Conservation (phyloP, 2,113 vertebrate species). For the Thamnaconus septentrionalis region DNA sequence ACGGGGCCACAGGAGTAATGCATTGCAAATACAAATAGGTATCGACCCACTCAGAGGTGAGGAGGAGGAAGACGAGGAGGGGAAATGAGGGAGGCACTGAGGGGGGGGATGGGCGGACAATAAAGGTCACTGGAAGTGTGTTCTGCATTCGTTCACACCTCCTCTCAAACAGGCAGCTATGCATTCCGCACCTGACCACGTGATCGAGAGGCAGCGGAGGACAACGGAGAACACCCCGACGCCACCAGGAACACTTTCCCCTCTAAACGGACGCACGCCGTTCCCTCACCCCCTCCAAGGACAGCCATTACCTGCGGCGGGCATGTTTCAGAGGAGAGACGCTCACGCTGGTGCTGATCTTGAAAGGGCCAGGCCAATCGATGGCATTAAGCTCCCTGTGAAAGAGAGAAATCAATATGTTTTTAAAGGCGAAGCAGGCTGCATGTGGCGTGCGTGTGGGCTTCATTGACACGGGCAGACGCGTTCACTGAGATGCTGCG, state of each 20-base stretch:
- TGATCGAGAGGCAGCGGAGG: constrained; percentile 25
- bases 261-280: constrained; percentile 65
- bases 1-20: constrained; percentile 49
- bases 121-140: constrained; percentile 69
- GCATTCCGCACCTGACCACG: constrained; percentile 49
- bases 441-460: constrained; percentile 65
- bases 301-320: constrained; percentile 76
- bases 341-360: constrained; percentile 77
- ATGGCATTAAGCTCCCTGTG: constrained; percentile 78
- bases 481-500: constrained; percentile 47
- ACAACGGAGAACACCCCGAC: constrained; percentile 39
- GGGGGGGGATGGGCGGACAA: constrained; percentile 19
- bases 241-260: constrained; percentile 63
- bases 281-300: constrained; percentile 66
- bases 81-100: background rate
- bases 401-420: constrained; percentile 79
- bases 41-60: constrained; percentile 60
- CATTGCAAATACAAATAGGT: constrained; percentile 69
- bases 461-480: constrained; percentile 65
- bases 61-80: constrained; percentile 1
- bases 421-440: constrained; percentile 76
- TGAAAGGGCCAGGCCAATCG: constrained; percentile 76
- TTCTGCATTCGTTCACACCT: constrained; percentile 61
- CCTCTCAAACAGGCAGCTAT: constrained; percentile 56
- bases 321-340: constrained; percentile 69